These are phyloP conservation scores for Cyclopterus lumpus DNA, from an alignment of 2,797 vertebrate species.

Conservation along the genomic window DNA sequence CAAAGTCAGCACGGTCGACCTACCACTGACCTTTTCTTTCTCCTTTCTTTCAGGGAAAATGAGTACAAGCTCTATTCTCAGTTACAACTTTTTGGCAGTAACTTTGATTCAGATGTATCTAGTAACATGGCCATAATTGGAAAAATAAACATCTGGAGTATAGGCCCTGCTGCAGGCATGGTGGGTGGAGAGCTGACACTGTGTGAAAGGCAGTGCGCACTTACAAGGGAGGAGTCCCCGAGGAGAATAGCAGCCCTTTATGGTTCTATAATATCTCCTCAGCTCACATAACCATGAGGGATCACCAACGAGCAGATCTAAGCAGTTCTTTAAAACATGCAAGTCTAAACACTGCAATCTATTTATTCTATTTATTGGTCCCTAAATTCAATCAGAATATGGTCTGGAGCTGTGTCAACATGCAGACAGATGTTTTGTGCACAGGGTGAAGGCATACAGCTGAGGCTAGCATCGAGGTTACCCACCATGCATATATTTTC, in stretches of 20 bases:
- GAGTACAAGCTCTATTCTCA: slow-evolving; percentile 48
- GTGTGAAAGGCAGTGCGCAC: slow-evolving; percentile 34
- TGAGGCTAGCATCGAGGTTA: slow-evolving; percentile 19
- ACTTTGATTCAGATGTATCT: slow-evolving; percentile 62
- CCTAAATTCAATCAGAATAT: slow-evolving; percentile 56
- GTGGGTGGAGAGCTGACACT: slow-evolving; percentile 38
- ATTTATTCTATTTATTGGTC: slow-evolving; percentile 62
- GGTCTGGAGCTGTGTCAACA: slow-evolving; percentile 47
- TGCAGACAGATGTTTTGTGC: slow-evolving; percentile 46
- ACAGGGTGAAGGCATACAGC: slow-evolving; percentile 14
- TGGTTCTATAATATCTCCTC: slow-evolving; percentile 49
- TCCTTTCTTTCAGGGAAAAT: slow-evolving; percentile 56
- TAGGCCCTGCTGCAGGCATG: slow-evolving; percentile 38
- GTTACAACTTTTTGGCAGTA: slow-evolving; percentile 66
- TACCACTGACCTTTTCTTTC: slow-evolving; percentile 42
- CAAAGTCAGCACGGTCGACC: neutral
- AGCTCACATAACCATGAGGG: slow-evolving; percentile 44
- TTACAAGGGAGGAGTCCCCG: slow-evolving; percentile 42
- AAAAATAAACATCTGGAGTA: slow-evolving; percentile 69
- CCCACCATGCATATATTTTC: slow-evolving; percentile 27
- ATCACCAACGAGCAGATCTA: slow-evolving; percentile 44
- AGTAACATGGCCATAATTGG: slow-evolving; percentile 68
- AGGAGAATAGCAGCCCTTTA: slow-evolving; percentile 47
- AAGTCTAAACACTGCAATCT: slow-evolving; percentile 61
- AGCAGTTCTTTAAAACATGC: slow-evolving; percentile 40